phyloP scores from a whole-genome alignment of 2,797 vertebrate species.

The Petrocephalus sullivani region DNA sequence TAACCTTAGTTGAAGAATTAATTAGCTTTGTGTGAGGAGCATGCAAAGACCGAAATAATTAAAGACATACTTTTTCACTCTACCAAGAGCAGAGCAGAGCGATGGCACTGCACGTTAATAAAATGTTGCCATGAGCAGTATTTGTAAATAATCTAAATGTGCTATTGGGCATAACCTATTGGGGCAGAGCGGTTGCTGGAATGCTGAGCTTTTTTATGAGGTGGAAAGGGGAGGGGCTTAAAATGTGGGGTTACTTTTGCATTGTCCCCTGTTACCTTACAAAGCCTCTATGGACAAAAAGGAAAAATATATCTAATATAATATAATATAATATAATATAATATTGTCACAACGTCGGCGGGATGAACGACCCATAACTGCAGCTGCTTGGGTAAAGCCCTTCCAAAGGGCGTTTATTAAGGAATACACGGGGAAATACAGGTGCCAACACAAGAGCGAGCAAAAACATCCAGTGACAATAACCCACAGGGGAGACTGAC shows the following conservation, averaged over 20 bases:
- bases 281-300: background rate
- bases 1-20: background rate
- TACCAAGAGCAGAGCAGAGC: background rate
- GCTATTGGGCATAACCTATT: background rate
- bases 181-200: background rate
- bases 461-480: too few species aligned
- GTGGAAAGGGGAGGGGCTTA: background rate
- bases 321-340: background rate
- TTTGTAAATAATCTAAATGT: constrained; percentile 10
- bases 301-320: too few species aligned
- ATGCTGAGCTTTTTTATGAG: background rate
- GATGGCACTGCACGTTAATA: background rate
- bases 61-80: background rate
- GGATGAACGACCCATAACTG: too few species aligned
- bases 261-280: background rate
- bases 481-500: too few species aligned
- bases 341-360: background rate
- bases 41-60: background rate
- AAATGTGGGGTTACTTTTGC: background rate
- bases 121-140: background rate
- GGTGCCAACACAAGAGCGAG: too few species aligned
- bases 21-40: background rate
- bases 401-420: too few species aligned
- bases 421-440: too few species aligned
- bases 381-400: too few species aligned